Evolutionary conservation across 2,797 vertebrate genomes (phyloP), one percentile per base, ranked within the genome.

Genomic region (Takifugu ocellatus): DNA sequence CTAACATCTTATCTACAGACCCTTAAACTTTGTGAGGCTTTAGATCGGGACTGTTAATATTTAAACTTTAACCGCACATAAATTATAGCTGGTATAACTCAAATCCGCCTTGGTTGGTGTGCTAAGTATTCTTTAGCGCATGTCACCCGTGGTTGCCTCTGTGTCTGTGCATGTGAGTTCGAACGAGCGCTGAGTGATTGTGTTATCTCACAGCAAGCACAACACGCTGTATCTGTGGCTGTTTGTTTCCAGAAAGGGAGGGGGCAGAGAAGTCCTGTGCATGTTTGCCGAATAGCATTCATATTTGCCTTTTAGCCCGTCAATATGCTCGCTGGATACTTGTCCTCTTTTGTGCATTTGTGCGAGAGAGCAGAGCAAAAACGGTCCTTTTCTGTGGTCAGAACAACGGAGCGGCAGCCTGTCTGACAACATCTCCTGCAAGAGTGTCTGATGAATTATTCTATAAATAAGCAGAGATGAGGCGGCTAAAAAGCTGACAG

Each of bases 391-490:
- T 25, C 46, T 24, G 61, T 54, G 61, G 72, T 69, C 59, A 64
- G 74, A 36, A 66, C 58, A 76, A 79, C 68, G 78, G 77, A 82
- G 78, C 71, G 39, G 80, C 68, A 74, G 73, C 50, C 68, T 58
- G 64, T 51, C 29, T 75, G 79, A 73, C 77, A 79, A 70, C 61
- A 56, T 70, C 72, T 70, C 68, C 79, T 29, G 29, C 46, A 25
- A 84, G 77, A 81, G 69, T n/a, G 51, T 68, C 75, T 76, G 78
- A 81, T 82, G 81, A 77, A 73, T 85, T 86, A 71, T 77, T 82
- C 87, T 88, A 86, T 86, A 86, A 89, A 91, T 90, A 89, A 82
- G 73, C 68, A 76, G 79, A 72, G 75, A 87, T 82, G 79, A 85
- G 70, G 83, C 75, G 75, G 79, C 73, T 85, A 73, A 84, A 88